Base-by-base conservation (phyloP, 2,888 invertebrate species). In the Halocaridina rubra region DNA sequence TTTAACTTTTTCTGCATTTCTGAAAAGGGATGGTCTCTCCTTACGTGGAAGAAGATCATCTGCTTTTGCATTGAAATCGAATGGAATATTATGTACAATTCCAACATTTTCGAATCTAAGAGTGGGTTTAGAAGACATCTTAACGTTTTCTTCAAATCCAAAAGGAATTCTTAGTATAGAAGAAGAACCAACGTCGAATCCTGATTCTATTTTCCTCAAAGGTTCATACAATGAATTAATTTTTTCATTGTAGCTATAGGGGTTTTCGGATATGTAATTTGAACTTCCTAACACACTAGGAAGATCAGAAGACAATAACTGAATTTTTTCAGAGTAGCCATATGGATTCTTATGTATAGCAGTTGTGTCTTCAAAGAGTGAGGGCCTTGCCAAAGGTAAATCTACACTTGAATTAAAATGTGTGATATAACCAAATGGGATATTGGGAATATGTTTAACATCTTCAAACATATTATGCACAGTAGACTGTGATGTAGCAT, bases 231-330 rank as follows among this genome's bases (percentile, higher is more conserved):
- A n/a, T n/a, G n/a, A n/a, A n/a, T n/a, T n/a, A n/a, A n/a, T n/a
- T n/a, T n/a, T n/a, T n/a, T n/a, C n/a, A n/a, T n/a, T n/a, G n/a
- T 61, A 78, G 13, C 78, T 67, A 71, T 80, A 80, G 1, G 80
- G 80, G 19, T 80, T 80, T 8, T 57, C 22, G 5, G n/a, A 2
- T 22, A 80, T 72, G 4, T 29, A 32, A 1, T 29, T 59, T 0
- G 33, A 30, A 1, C 27, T 39, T 22, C 24, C 69, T n/a, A 78
- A 78, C 19, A n/a, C 13, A 22, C 72, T 74, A 13, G 19, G 10
- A 4, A 16, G 5, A 10, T 24, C 3, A 24, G 22, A 22, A 16
- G 46, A 1, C 24, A n/a, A 46, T n/a, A 46, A 8, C 16, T 32
- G 59, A 29, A 30, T 22, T 59, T 29, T 59, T 10, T 30, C 33